Evolutionary conservation across 2,888 invertebrate genomes (phyloP), one percentile per base, ranked within the genome.

Genomic region (Anticlea derivata): DNA sequence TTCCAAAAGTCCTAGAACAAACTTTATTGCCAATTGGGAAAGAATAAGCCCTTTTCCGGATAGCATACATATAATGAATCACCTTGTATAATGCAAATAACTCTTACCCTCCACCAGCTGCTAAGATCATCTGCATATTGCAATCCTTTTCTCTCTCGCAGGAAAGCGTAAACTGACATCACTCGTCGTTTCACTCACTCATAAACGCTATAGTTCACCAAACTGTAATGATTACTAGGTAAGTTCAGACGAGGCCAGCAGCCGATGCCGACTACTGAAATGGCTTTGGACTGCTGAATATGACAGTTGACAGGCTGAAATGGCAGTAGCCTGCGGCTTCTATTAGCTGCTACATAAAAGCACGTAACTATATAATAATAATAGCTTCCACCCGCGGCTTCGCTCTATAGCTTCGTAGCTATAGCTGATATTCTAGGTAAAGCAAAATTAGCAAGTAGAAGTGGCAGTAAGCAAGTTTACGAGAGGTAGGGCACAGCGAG

Each of bases 71-170:
- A n/a, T n/a, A n/a, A n/a, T n/a, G n/a, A n/a, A n/a, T n/a, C n/a
- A n/a, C n/a, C n/a, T n/a, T n/a, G n/a, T 17, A 4, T 17, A 4
- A 17, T 17, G 17, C 17, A 33, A 39, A 13, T 31, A 27, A 20
- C 7, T 31, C 78, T 73, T 62, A 78, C 78, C 75, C 78, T 58
- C 89, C 91, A 71, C 92, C 92, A 63, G 91, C 92, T 41, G 83
- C 91, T 64, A 92, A 72, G 69, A 92, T 92, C 91, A 91, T 91
- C 88, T 92, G 92, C 92, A 92, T 92, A 56, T 66, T 83, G 82
- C 71, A 24, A 31, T 41, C 37, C 46, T 31, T 26, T 35, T 30
- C 1, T 22, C 8, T 30, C 24, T 6, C 34, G n/a, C 30, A 34
- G 22, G 10, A 20, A 50, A 20, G 5, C 37, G n/a, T 43, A 34